Evolutionary conservation across 92 coral and sea anemone genomes (phyloP), one percentile per base, ranked within the genome.

Genomic region (Virgularia gustaviana): DNA sequence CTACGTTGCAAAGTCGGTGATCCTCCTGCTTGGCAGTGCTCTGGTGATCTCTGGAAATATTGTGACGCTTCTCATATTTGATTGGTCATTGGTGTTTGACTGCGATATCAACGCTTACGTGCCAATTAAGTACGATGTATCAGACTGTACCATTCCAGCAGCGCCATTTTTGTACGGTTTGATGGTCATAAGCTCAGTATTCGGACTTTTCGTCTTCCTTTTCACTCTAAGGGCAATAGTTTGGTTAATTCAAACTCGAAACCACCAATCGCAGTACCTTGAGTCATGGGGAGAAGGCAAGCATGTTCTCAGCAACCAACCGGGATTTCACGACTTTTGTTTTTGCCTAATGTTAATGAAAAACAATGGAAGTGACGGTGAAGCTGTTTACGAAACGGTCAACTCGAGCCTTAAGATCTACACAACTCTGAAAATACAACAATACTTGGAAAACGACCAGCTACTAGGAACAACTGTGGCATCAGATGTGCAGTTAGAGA

Each of bases 131-230:
- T 68, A 68, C 55, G 61, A 49, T 2, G 23, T 31, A 24, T 47
- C 75, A 31, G 51, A 42, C 6, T 68, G 75, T 29, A 68, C 75
- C n/a, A 68, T 68, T 51, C 75, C 75, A 12, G 75, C 75, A 22
- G 75, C 75, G 11, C 75, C 75, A 37, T 68, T 68, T 54, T 34
- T 68, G 61, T 68, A 68, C 60, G 47, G 75, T 68, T 19, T 68
- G 2, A 68, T 68, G 75, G 34, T 68, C 25, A 33, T 68, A 0
- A 68, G 59, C 29, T 18, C 75, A 2, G 54, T 8, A 13, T 68
- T 68, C 15, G 55, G 59, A 1, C 27, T 37, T 49, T 68, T 49
- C 31, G 36, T 68, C 12, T 19, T 68, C 2, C 20, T 68, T n/a
- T 34, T 68, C 4, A 68, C 75, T 16, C 18, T 30, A 9, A 53